Evolutionary conservation across 2,888 invertebrate species (phyloP).

Genomic region (Tortricodes alternella): DNA sequence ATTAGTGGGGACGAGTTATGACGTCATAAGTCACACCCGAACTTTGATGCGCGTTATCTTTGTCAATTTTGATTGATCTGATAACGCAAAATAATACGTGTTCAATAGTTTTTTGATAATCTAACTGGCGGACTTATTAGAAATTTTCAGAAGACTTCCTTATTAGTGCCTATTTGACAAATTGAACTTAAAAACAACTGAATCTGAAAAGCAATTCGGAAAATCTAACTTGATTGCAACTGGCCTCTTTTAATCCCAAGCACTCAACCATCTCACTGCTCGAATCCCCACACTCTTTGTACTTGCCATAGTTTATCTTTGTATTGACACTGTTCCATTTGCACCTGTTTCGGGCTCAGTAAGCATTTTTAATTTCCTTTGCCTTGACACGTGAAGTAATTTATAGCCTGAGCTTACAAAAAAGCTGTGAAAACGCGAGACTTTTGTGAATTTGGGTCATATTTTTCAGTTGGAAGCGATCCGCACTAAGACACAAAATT

Average conservation of each 20-base stretch:
- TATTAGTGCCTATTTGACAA: too few relatives aligned
- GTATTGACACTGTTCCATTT: slow-evolving; percentile 14
- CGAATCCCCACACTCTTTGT: not conserved
- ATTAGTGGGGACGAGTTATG: too few relatives aligned
- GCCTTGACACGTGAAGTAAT: slow-evolving; percentile 11
- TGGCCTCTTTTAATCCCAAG: not conserved
- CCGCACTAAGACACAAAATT: too few relatives aligned
- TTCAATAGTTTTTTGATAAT: too few relatives aligned
- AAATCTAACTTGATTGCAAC: not conserved
- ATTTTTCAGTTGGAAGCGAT: not conserved
- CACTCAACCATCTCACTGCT: not conserved
- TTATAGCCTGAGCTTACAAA: slow-evolving; percentile 2
- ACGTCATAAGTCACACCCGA: too few relatives aligned
- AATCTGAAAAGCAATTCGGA: not conserved
- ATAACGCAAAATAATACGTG: too few relatives aligned
- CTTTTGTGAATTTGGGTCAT: not conserved
- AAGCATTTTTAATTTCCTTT: slow-evolving; percentile 27
- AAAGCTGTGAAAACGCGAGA: not conserved
- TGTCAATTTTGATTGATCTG: too few relatives aligned
- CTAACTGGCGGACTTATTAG: too few relatives aligned
- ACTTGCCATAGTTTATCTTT: not conserved
- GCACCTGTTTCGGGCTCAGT: slow-evolving; percentile 17
- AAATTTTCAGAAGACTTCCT: too few relatives aligned
- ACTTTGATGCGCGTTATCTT: too few relatives aligned
- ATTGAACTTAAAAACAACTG: not conserved